These are phyloP conservation scores for Erinaceus europaeus DNA, from an alignment of 2,113 vertebrate species.

Conservation along the genomic window DNA sequence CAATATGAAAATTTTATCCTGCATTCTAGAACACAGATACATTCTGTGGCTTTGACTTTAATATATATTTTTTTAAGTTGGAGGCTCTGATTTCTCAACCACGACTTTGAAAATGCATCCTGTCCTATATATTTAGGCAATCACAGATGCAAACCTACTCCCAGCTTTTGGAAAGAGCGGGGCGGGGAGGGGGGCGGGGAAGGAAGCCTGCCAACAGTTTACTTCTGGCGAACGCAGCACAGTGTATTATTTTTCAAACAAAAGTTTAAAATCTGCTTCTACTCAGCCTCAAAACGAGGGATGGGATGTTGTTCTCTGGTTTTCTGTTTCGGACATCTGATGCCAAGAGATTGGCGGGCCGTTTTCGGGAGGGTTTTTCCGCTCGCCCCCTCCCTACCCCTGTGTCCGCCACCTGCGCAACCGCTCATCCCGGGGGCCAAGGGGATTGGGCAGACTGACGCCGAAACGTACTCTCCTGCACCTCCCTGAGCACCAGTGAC, in stretches of 20 bases:
- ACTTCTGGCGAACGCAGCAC: constrained; percentile 7
- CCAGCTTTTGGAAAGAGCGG: constrained; percentile 22
- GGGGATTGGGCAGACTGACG: not conserved
- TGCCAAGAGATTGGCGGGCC: not conserved
- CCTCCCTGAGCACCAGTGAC: not conserved
- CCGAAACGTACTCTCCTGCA: not conserved
- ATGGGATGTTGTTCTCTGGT: not conserved
- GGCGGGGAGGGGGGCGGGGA: too few species aligned
- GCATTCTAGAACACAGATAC: not conserved
- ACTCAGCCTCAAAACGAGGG: not conserved
- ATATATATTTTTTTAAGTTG: not conserved
- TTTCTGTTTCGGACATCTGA: constrained; percentile 4
- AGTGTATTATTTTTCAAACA: constrained; percentile 30
- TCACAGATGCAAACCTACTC: not conserved
- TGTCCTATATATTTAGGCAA: not conserved
- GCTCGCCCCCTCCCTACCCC: not conserved
- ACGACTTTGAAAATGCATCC: constrained; percentile 16
- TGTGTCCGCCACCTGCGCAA: not conserved
- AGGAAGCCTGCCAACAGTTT: not conserved
- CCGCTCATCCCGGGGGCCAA: fast-evolving
- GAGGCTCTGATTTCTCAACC: not conserved
- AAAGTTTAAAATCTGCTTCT: constrained; percentile 27
- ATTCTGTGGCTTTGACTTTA: not conserved
- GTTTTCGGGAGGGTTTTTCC: not conserved
- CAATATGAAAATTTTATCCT: constrained; percentile 27